phyloP scores from a whole-genome alignment of 2,888 invertebrate genomes.

The Tinea semifulvella region DNA sequence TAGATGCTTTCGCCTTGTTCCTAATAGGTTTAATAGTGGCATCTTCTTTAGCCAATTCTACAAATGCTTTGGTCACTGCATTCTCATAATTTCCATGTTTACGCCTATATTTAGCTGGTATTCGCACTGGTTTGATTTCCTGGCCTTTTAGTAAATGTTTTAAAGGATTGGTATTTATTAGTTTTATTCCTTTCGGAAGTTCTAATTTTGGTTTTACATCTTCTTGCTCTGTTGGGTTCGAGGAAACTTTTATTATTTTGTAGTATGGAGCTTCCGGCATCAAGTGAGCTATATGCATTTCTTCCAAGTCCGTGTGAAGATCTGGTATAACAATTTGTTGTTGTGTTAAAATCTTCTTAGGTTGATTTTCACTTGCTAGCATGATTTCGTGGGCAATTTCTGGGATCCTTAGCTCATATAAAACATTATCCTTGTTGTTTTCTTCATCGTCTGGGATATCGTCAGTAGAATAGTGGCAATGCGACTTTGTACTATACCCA shows the following conservation, averaged over 20 bases:
- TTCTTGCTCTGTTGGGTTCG: neutral
- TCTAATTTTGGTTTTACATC: neutral
- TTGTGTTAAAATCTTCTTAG: slow-evolving; percentile 24
- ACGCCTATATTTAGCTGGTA: neutral
- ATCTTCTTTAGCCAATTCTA: slow-evolving; percentile 25
- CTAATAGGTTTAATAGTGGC: slow-evolving; percentile 12
- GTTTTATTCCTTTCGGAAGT: slow-evolving; percentile 38
- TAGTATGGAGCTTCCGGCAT: slow-evolving; percentile 41
- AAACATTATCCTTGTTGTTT: neutral
- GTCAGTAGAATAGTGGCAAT: neutral
- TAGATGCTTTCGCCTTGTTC: slow-evolving; percentile 15
- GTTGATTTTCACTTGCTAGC: slow-evolving; percentile 38
- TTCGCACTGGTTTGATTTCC: slow-evolving; percentile 29
- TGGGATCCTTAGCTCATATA: slow-evolving; percentile 27
- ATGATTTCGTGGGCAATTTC: slow-evolving; percentile 49
- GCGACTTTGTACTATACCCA: neutral
- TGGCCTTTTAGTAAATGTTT: slow-evolving; percentile 30
- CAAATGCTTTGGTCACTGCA: slow-evolving; percentile 35
- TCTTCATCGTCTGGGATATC: neutral
- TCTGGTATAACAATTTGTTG: neutral
- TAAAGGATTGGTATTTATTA: slow-evolving; percentile 44
- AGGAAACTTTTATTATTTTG: slow-evolving; percentile 33
- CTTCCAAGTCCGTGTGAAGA: neutral
- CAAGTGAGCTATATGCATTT: slow-evolving; percentile 39
- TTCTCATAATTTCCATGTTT: slow-evolving; percentile 30